These are phyloP conservation scores for Beroe ovata DNA, from an alignment of 37 sponge, comb jelly and placozoan species.

Conservation along the genomic window DNA sequence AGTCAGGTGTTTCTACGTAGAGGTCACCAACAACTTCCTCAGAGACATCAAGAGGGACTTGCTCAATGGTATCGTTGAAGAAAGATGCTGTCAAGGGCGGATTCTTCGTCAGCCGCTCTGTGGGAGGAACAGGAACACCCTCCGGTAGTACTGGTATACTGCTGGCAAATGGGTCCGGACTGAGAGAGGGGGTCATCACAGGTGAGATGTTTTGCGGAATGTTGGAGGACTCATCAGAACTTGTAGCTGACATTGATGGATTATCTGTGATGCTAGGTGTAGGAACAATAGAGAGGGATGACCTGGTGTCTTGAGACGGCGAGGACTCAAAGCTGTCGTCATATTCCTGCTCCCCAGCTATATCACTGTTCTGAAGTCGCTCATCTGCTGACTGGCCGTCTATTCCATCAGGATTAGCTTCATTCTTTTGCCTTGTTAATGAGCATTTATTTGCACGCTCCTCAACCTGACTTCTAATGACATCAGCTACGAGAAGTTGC, in stretches of 20 bases:
- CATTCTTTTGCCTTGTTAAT: not conserved
- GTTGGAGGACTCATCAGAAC: not conserved
- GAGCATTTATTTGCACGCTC: not conserved
- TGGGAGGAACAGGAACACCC: not conserved
- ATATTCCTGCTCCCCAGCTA: not conserved
- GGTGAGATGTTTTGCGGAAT: not conserved
- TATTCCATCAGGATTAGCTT: not conserved
- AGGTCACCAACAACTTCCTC: not conserved
- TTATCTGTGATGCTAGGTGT: slow-evolving; percentile 46
- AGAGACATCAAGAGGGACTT: slow-evolving; percentile 44
- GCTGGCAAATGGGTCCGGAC: not conserved
- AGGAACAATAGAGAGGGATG: not conserved
- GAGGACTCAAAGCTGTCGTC: slow-evolving; percentile 20
- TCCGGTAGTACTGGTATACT: slow-evolving; percentile 3
- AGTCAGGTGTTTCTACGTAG: not conserved
- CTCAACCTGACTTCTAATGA: slow-evolving; percentile 6
- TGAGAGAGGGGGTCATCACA: slow-evolving; percentile 6
- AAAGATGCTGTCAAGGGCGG: not conserved
- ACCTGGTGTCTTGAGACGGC: not conserved
- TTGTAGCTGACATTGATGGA: not conserved
- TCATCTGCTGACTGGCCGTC: not conserved
- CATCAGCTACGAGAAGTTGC: not conserved
- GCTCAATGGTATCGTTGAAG: slow-evolving; percentile 43
- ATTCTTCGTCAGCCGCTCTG: not conserved
- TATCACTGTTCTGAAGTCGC: not conserved